Evolutionary conservation across 2,888 invertebrate genomes (phyloP).

Genomic region (Dascillus cervinus): DNA sequence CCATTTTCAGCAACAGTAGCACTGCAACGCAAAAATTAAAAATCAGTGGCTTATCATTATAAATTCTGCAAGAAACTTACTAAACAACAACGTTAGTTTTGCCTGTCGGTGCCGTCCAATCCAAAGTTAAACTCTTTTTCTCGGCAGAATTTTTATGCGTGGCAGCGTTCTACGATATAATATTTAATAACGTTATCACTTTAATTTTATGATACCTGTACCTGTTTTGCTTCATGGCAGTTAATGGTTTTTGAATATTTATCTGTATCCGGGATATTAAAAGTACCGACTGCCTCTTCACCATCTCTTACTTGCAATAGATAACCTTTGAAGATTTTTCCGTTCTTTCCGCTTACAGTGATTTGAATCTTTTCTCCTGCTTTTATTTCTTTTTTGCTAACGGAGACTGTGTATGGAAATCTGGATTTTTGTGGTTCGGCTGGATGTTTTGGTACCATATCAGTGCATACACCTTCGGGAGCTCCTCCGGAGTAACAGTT

Average conservation of each 20-base stretch:
- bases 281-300: conserved; percentile 55
- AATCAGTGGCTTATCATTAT: conserved; percentile 2
- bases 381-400: conserved; percentile 34
- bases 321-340: conserved; percentile 54
- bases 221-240: conserved; percentile 47
- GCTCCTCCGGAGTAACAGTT: conserved; percentile 56
- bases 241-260: conserved; percentile 47
- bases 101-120: conserved; percentile 58
- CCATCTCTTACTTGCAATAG: conserved; percentile 58
- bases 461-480: conserved; percentile 52
- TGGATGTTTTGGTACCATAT: conserved; percentile 61
- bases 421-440: conserved; percentile 47
- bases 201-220: conserved; percentile 30
- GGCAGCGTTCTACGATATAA: conserved; percentile 51
- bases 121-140: conserved; percentile 49
- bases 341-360: conserved; percentile 41
- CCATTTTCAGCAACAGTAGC: conserved; percentile 63
- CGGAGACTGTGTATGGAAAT: conserved; percentile 49
- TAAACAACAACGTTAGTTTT: conserved; percentile 56
- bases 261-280: conserved; percentile 48
- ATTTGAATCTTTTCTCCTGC: conserved; percentile 47
- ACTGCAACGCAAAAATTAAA: conserved; percentile 46
- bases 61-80: conserved; percentile 38
- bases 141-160: conserved; percentile 61
- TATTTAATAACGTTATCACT: conserved; percentile 2